phyloP scores from a whole-genome alignment of 37 sponge, comb jelly and placozoan species.

The Lycopodina hypogea region DNA sequence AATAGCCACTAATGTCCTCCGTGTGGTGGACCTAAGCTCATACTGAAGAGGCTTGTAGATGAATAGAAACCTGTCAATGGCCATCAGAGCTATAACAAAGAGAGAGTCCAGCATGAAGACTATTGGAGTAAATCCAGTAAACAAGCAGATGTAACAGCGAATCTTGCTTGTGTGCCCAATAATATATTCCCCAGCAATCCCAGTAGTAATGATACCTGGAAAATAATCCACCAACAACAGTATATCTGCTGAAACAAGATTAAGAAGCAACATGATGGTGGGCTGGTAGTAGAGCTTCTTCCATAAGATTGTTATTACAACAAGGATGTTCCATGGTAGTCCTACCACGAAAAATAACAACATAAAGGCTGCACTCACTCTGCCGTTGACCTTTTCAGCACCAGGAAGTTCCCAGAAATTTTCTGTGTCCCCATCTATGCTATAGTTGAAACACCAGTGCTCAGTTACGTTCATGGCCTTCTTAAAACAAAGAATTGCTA shows the following conservation, averaged over 20 bases:
- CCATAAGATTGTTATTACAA: not conserved
- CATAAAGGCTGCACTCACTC: no score
- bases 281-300: not conserved
- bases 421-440: no score
- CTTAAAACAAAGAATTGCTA: no score
- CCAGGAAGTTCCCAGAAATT: no score
- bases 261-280: not conserved
- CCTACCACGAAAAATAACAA: not conserved
- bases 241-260: not conserved
- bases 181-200: not conserved
- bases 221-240: not conserved
- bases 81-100: not conserved
- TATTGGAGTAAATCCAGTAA: not conserved
- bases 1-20: no score
- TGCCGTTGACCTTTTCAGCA: no score
- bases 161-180: not conserved
- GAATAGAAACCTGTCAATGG: not conserved
- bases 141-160: not conserved
- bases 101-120: not conserved
- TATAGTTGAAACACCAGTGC: no score
- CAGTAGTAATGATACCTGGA: not conserved
- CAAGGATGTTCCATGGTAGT: conserved; percentile 1
- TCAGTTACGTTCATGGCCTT: no score
- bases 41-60: not conserved
- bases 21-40: not conserved